A percentile compares a stretch with the other conserved stretches of the same genome.
Evolutionary conservation across 2,888 invertebrate species (phyloP).

Genomic region (Ochlodes sylvanus): DNA sequence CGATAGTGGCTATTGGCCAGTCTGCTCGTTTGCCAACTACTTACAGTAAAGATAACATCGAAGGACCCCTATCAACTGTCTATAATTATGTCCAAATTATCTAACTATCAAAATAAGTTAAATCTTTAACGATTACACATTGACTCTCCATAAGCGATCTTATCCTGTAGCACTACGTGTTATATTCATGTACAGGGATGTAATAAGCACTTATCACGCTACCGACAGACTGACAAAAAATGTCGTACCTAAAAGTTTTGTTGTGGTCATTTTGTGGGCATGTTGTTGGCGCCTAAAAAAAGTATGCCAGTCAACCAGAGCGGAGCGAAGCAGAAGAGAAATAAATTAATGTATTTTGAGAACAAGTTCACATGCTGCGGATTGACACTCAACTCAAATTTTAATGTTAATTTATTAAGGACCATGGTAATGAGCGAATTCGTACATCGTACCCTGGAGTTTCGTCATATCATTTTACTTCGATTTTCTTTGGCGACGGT

Average conservation of each 20-base stretch:
- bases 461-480: no score
- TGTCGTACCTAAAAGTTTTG: constrained; percentile 38
- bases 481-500: no score
- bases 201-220: constrained; percentile 17
- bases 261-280: constrained; percentile 32
- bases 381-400: no score
- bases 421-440: no score
- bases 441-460: no score
- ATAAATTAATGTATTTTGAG: no score
- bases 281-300: constrained; percentile 41
- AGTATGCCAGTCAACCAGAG: constrained; percentile 8
- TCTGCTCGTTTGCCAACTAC: no score
- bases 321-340: not conserved
- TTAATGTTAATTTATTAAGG: no score
- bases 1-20: no score
- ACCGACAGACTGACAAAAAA: constrained; percentile 40
- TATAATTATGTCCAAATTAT: constrained; percentile 1
- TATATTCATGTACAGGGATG: not conserved
- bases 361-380: no score
- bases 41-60: no score
- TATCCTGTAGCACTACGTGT: not conserved
- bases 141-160: not conserved
- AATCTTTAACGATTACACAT: not conserved
- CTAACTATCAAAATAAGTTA: not conserved
- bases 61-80: not conserved